phyloP scores from a whole-genome alignment of 1,140 invertebrate genomes.

The Radopholus similis region DNA sequence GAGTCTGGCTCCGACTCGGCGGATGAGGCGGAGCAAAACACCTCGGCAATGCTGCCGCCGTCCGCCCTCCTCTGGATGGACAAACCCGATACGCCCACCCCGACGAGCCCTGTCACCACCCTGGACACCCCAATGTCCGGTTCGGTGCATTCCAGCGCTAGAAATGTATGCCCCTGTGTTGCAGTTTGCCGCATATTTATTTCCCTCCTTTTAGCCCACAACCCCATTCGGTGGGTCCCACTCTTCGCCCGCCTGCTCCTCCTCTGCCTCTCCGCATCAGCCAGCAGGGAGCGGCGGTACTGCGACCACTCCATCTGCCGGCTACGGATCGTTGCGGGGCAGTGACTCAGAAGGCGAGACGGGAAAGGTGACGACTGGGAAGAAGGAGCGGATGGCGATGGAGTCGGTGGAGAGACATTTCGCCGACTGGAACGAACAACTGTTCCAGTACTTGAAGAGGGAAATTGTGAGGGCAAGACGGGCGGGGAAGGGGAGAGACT shows the following conservation, averaged over 20 bases:
- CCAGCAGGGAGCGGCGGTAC: not conserved
- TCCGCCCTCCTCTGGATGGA: not conserved
- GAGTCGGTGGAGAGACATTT: conserved; percentile 17
- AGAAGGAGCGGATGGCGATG: not conserved
- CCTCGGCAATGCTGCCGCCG: not conserved
- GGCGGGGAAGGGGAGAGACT: conserved; percentile 4
- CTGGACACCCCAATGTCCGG: not conserved
- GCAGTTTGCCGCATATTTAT: too few relatives aligned
- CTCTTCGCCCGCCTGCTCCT: not conserved
- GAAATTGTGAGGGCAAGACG: conserved; percentile 27
- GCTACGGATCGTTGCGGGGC: not conserved
- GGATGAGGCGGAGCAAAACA: not conserved
- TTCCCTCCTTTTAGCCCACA: too few relatives aligned
- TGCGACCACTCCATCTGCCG: not conserved
- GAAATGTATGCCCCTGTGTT: not conserved
- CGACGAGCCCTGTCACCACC: not conserved
- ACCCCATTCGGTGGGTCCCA: too few relatives aligned
- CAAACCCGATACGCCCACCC: not conserved
- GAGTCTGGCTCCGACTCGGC: conserved; percentile 5
- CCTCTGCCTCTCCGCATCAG: not conserved
- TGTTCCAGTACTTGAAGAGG: conserved; percentile 32
- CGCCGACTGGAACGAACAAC: conserved; percentile 36
- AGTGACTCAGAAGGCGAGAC: too few relatives aligned
- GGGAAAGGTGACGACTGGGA: not conserved
- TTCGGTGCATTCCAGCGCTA: not conserved